Conservation (phyloP, 2,888 invertebrate species). For the Disparrhopalites patrizii region DNA sequence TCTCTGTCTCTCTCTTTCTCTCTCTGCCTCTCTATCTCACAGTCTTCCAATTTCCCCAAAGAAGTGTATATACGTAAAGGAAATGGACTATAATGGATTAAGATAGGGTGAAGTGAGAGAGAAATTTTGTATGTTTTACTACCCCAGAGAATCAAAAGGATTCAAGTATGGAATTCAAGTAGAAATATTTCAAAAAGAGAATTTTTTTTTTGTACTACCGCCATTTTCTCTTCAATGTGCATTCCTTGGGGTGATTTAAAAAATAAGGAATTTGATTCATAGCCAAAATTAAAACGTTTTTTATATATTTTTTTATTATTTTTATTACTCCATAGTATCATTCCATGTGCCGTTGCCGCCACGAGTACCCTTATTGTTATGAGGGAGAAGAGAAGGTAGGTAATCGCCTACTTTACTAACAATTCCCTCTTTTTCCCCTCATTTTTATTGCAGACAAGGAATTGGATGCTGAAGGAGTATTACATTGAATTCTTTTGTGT, state of each 20-base stretch:
- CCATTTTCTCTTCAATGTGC: conserved; percentile 21
- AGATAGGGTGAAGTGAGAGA: not conserved
- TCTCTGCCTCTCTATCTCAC: too few relatives aligned
- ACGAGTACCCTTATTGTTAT: too few relatives aligned
- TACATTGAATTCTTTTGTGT: too few relatives aligned
- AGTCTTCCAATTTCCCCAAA: too few relatives aligned
- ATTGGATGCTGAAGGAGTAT: too few relatives aligned
- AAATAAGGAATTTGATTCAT: conserved; percentile 28
- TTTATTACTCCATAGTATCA: not conserved
- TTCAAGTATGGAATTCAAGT: conserved; percentile 22
- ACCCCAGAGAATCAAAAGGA: conserved; percentile 16
- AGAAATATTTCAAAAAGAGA: conserved; percentile 16
- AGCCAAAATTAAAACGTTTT: conserved; percentile 25
- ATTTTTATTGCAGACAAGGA: too few relatives aligned
- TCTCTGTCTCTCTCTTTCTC: too few relatives aligned
- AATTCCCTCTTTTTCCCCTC: not conserved
- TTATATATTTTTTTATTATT: not conserved
- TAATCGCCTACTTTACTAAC: not conserved
- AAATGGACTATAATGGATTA: not conserved
- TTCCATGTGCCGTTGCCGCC: not conserved
- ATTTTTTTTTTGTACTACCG: too few relatives aligned
- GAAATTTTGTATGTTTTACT: too few relatives aligned
- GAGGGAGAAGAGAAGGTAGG: too few relatives aligned
- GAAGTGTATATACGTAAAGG: too few relatives aligned
- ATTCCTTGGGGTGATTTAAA: conserved; percentile 23